These are phyloP conservation scores for Oriolus oriolus DNA, from an alignment of 2,113 vertebrate species.

Conservation along the genomic window DNA sequence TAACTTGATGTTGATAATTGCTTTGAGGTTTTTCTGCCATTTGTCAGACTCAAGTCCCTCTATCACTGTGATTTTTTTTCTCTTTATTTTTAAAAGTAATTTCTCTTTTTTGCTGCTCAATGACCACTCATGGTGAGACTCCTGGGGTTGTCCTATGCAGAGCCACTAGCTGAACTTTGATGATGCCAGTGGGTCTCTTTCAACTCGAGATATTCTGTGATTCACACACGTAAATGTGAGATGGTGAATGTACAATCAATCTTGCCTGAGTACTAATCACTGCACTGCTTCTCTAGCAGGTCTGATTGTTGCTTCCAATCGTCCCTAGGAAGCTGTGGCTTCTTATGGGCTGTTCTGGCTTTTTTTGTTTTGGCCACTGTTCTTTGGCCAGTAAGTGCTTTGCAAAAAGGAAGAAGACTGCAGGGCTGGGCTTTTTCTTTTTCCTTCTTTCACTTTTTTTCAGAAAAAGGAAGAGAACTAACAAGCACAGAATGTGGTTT, in stretches of 20 bases:
- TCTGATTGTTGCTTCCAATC: neutral
- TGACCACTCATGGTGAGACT: neutral
- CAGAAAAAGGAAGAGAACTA: neutral
- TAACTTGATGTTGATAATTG: neutral
- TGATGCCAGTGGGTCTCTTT: neutral
- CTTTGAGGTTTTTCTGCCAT: neutral
- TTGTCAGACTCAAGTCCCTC: neutral
- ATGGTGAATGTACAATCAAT: neutral
- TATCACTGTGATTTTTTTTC: neutral
- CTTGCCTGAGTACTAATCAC: neutral
- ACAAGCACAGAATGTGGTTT: neutral
- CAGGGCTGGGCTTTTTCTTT: rapidly evolving
- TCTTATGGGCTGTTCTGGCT: neutral
- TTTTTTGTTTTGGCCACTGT: neutral
- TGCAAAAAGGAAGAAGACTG: neutral
- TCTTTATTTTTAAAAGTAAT: neutral
- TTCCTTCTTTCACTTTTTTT: neutral
- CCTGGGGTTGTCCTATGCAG: neutral
- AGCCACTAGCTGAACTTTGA: neutral
- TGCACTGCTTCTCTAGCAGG: neutral
- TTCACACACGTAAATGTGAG: neutral
- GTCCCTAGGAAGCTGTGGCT: neutral
- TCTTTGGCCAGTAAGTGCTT: neutral
- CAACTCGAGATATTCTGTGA: neutral
- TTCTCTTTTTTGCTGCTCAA: neutral